These are phyloP conservation scores for Dermochelys coriacea DNA, from an alignment of 2,797 vertebrate species.

Conservation along the genomic window DNA sequence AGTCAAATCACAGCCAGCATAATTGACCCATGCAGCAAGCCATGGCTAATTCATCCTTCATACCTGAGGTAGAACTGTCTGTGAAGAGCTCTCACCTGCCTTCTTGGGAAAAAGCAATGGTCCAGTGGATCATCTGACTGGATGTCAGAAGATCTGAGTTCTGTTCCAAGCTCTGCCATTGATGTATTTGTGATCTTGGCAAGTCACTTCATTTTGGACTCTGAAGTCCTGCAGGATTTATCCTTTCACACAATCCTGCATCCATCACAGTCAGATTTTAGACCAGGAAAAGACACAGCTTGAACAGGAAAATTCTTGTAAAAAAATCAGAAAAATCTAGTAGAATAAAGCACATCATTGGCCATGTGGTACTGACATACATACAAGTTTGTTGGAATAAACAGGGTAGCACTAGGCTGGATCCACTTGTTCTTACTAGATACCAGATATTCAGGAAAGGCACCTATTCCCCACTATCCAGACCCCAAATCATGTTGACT, in stretches of 20 bases:
- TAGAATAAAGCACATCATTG: too few species aligned
- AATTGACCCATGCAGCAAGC: background rate
- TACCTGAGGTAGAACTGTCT: background rate
- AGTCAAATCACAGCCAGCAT: background rate
- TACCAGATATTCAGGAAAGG: background rate
- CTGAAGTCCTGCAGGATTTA: background rate
- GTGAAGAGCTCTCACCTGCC: accelerated
- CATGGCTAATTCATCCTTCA: background rate
- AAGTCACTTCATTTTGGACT: background rate
- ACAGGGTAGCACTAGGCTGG: background rate
- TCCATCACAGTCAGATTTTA: background rate
- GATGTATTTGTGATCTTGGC: background rate
- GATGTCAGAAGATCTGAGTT: background rate
- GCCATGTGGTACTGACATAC: background rate
- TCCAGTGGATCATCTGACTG: background rate
- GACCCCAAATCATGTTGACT: background rate
- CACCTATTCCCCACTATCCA: background rate
- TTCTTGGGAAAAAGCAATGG: background rate
- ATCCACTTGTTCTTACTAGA: background rate
- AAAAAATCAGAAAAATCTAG: too few species aligned
- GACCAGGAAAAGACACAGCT: background rate
- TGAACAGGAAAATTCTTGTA: accelerated
- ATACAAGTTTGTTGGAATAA: background rate
- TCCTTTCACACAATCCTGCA: background rate
- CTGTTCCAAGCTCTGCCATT: background rate